Percentiles rank a stretch among this genome's conserved stretches.
phyloP scores from a whole-genome alignment of 2,888 invertebrate species.

The Ormyrus pomaceus region DNA sequence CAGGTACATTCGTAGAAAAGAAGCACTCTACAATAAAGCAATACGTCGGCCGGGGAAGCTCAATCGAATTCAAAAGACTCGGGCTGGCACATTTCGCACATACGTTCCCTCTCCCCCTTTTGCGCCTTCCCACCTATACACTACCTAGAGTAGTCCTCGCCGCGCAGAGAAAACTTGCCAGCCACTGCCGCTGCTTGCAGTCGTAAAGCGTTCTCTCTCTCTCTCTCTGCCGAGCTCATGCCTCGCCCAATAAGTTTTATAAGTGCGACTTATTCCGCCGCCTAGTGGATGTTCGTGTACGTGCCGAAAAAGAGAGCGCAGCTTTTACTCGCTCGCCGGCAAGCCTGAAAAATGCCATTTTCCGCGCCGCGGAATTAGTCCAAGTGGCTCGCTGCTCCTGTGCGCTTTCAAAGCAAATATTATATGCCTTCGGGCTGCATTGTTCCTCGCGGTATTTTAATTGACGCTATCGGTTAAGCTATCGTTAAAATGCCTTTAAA shows the following conservation, averaged over 20 bases:
- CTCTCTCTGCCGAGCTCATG: not conserved
- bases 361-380: constrained; percentile 9
- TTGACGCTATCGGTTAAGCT: no score
- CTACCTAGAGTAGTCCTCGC: no score
- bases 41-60: constrained; percentile 35
- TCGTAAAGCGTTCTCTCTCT: constrained; percentile 27
- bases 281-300: constrained; percentile 11
- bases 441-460: no score
- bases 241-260: constrained; percentile 52
- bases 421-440: no score
- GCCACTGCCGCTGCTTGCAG: not conserved
- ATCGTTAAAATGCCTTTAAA: no score
- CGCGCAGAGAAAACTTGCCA: not conserved
- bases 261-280: constrained; percentile 48
- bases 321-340: not conserved
- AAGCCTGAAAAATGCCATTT: constrained; percentile 30
- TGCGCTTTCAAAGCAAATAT: no score
- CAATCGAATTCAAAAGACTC: constrained; percentile 52
- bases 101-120: not conserved
- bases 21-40: constrained; percentile 40
- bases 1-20: not conserved
- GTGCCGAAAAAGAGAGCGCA: constrained; percentile 27
- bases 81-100: constrained; percentile 31
- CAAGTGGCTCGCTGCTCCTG: not conserved
- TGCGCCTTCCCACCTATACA: not conserved